Evolutionary conservation across 1,140 invertebrate species (phyloP).

Genomic region (Dendrolimus punctatus): DNA sequence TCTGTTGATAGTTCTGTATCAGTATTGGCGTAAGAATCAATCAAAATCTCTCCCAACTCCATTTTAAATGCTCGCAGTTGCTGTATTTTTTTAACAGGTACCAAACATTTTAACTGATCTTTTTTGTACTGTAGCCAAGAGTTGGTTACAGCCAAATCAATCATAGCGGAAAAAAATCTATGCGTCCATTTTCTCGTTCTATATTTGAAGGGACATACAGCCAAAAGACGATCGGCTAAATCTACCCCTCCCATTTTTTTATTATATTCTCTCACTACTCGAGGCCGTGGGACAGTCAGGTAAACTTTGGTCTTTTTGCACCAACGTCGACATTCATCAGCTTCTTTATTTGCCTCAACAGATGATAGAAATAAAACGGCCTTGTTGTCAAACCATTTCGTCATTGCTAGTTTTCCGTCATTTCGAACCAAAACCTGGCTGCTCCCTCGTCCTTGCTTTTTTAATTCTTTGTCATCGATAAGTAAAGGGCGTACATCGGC

Average conservation of each 20-base stretch:
- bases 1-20: too few relatives aligned
- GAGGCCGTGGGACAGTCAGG: neutral
- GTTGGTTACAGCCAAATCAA: slow-evolving; percentile 8
- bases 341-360: neutral
- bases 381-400: slow-evolving; percentile 1
- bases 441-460: too few relatives aligned
- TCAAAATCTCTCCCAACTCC: too few relatives aligned
- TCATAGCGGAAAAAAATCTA: slow-evolving; percentile 5
- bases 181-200: slow-evolving; percentile 13
- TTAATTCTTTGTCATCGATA: too few relatives aligned
- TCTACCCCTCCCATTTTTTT: slow-evolving; percentile 12
- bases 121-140: slow-evolving; percentile 10
- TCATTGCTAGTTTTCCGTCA: neutral
- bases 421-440: too few relatives aligned
- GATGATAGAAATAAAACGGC: neutral
- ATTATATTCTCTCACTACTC: slow-evolving; percentile 8
- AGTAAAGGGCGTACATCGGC: too few relatives aligned
- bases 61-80: neutral
- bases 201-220: slow-evolving; percentile 6
- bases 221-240: slow-evolving; percentile 5
- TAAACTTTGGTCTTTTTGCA: neutral
- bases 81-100: neutral
- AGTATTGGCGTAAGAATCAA: too few relatives aligned
- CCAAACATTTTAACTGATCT: neutral
- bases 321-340: neutral